These are phyloP conservation scores for Athene noctua DNA, from an alignment of 2,113 vertebrate species.

Conservation along the genomic window DNA sequence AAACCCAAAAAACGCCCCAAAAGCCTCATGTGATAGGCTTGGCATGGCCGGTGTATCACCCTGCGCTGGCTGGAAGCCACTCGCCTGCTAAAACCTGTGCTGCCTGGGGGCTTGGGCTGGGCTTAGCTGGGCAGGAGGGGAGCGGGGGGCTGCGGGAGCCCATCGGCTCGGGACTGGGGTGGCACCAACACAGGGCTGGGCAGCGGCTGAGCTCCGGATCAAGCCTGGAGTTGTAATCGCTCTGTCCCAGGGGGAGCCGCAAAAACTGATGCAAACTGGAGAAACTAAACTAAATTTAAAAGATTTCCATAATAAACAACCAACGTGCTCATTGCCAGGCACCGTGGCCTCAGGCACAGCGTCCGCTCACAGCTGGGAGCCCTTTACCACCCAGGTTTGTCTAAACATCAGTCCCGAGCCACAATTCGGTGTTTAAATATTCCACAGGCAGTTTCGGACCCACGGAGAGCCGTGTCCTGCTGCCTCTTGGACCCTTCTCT, in stretches of 20 bases:
- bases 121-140: not conserved
- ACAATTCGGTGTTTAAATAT: too few species aligned
- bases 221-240: too few species aligned
- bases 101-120: not conserved
- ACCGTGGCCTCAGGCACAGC: not conserved
- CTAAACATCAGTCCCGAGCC: accelerated
- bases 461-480: not conserved
- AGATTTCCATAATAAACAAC: not conserved
- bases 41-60: too few species aligned
- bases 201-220: not conserved
- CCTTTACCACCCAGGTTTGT: not conserved
- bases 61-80: not conserved
- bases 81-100: not conserved
- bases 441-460: not conserved
- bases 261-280: not conserved
- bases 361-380: not conserved
- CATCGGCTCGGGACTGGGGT: accelerated
- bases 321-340: not conserved
- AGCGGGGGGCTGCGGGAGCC: not conserved
- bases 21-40: not conserved
- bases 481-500: not conserved
- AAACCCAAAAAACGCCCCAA: not conserved
- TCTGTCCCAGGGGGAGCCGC: not conserved
- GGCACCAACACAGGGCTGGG: accelerated
- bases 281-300: not conserved